Percentiles rank a stretch among this genome's conserved stretches.
Conservation (phyloP, 2,888 invertebrate species). For the Pheosia tremula region DNA sequence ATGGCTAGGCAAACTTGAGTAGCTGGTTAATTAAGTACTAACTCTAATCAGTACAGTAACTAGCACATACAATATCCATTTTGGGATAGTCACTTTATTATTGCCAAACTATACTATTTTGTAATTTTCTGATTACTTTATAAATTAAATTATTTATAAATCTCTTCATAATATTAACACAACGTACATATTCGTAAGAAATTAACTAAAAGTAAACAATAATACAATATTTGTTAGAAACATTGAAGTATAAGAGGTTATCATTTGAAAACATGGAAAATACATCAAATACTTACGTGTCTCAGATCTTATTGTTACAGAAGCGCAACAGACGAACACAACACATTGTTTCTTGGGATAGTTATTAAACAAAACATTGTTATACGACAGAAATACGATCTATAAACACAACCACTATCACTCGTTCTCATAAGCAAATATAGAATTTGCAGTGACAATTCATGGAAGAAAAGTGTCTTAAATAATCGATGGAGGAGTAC, state of each 20-base stretch:
- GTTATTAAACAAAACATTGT: constrained; percentile 16
- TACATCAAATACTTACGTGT: constrained; percentile 18
- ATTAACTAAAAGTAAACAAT: too few relatives aligned
- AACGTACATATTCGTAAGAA: too few relatives aligned
- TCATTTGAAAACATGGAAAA: background rate
- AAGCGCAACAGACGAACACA: constrained; percentile 16
- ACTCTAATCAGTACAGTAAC: too few relatives aligned
- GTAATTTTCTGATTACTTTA: too few relatives aligned
- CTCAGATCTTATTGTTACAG: background rate
- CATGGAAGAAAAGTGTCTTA: background rate
- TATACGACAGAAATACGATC: constrained; percentile 28
- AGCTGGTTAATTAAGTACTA: too few relatives aligned
- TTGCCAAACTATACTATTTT: too few relatives aligned
- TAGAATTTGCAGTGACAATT: background rate
- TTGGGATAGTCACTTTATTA: too few relatives aligned
- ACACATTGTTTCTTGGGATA: constrained; percentile 15
- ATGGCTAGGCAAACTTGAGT: too few relatives aligned
- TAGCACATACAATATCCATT: too few relatives aligned
- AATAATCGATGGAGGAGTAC: background rate
- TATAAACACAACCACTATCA: constrained; percentile 10
- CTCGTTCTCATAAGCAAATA: constrained; percentile 7
- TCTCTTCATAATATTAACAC: too few relatives aligned
- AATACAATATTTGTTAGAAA: too few relatives aligned
- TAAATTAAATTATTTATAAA: too few relatives aligned
- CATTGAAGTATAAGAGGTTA: constrained; percentile 4